A percentile compares a stretch with the other conserved stretches of the same genome.
phyloP scores from a whole-genome alignment of 2,113 vertebrate species.

The Cebidichthys violaceus region DNA sequence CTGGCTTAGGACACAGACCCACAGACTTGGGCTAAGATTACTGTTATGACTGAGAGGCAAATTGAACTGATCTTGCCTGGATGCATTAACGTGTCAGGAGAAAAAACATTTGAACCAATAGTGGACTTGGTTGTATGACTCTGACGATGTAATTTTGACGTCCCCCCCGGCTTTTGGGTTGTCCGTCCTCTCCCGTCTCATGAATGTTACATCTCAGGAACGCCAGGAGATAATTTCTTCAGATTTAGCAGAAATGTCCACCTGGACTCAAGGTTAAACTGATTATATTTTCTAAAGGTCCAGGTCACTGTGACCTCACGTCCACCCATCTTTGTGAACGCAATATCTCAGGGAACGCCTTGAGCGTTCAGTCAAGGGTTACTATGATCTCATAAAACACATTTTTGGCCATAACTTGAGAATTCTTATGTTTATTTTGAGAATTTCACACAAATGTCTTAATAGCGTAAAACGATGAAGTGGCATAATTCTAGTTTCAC shows the following conservation, averaged over 20 bases:
- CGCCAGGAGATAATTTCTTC: too few species aligned
- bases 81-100: background rate
- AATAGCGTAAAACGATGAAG: too few species aligned
- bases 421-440: background rate
- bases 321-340: too few species aligned
- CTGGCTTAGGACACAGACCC: constrained; percentile 12
- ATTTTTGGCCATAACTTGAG: background rate
- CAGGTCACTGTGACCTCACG: background rate
- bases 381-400: background rate
- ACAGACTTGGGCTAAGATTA: constrained; percentile 20
- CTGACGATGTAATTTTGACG: background rate
- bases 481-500: background rate
- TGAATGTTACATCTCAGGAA: background rate
- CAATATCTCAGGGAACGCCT: too few species aligned
- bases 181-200: too few species aligned
- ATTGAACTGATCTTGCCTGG: background rate
- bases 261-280: background rate
- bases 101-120: background rate
- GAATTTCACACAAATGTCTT: background rate
- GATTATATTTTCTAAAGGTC: background rate
- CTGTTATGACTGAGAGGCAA: constrained; percentile 5
- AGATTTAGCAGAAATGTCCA: too few species aligned
- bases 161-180: too few species aligned
- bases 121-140: background rate
- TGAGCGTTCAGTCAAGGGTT: background rate